Evolutionary conservation across 2,797 vertebrate species (phyloP), one percentile per base, ranked within the genome.

Genomic region (Aotus griseimembra): DNA sequence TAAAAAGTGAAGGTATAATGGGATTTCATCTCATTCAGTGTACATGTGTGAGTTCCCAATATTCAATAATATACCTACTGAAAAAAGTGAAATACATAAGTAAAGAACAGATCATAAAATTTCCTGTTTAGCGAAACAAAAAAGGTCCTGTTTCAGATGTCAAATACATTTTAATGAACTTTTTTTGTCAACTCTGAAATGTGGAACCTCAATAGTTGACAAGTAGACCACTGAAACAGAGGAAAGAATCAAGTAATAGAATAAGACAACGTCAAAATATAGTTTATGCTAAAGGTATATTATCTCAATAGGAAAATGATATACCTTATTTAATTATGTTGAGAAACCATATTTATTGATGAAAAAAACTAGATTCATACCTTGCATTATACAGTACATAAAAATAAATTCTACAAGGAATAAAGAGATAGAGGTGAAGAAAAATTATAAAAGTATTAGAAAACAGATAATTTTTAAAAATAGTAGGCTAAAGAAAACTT

Each of bases 391-490:
- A 89, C 13, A 57, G n/a, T 81, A 39, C 15, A 64, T 14, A 46
- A 52, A 92, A 95, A 88, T 97, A 96, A 92, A 93, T 88, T 93
- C 87, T 75, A 92, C 9, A 84, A 85, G 22, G 14, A 83, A 75
- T 13, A 70, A 89, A 67, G 61, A 95, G 33, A 75, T 28, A 89
- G 92, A 87, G 46, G 14, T 83, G 13, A 81, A 19, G 83, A 14
- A 5, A 83, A 87, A 46, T 67, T 89, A 58, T 28, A 67, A 90
- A 97, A 87, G 33, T 58, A 87, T 84, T 80, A 90, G 39, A 89
- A 86, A 84, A 94, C 85, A 97, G 2, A 83, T 24, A 76, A 55
- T 50, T 89, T 94, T 46, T 8, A 3, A n/a, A 6, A 50, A 80
- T 55, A 94, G 61, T 67, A 82, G 52, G 52, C 77, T 80, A 72